Evolutionary conservation across 2,113 vertebrate genomes (phyloP), one percentile per base, ranked within the genome.

Genomic region (Calyptomena viridis): DNA sequence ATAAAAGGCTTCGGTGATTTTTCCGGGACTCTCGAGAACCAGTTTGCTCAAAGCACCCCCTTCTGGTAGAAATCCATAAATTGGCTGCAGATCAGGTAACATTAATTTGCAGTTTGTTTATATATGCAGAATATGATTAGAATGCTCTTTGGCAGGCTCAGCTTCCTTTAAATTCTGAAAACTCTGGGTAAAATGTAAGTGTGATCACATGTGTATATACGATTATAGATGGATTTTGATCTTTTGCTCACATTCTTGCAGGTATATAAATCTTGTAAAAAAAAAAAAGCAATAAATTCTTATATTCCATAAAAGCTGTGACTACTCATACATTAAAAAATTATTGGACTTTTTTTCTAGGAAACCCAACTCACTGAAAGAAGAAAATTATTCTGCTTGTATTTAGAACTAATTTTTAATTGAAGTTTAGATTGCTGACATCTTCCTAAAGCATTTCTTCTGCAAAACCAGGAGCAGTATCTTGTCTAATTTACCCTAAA

Each of bases 11-110:
- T 71, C 37, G 20, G n/a, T 4, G 30, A 39, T 87, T 73, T 64
- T 66, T 25, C 7, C 6, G 28, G 47, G 7, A 37, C 25, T 90
- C 14, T 12, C 2, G 33, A 85, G 46, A 58, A 94, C 22, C 25
- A 13, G 46, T 84, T 95, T 94, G 91, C 42, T 76, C 80, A 66
- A 93, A 95, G 94, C 84, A 46, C 84, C 90, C 92, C 76, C 92
- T 93, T 60, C 90, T 96, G 96, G 93, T 55, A 76, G 71, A 60
- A 92, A 39, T 9, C 14, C 3, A 12, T 52, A 80, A n/a, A 64
- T 1, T 79, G 19, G 28, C 14, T 50, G 39, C 50, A 79, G 35
- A 27, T 37, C 7, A 37, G 24, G 31, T 37, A 31, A 90, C 93
- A 77, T 3, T 37, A 25, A 56, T 89, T 60, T 69, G 13, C 42